Conservation (phyloP, 2,888 invertebrate genomes). For the Diaperis boleti region DNA sequence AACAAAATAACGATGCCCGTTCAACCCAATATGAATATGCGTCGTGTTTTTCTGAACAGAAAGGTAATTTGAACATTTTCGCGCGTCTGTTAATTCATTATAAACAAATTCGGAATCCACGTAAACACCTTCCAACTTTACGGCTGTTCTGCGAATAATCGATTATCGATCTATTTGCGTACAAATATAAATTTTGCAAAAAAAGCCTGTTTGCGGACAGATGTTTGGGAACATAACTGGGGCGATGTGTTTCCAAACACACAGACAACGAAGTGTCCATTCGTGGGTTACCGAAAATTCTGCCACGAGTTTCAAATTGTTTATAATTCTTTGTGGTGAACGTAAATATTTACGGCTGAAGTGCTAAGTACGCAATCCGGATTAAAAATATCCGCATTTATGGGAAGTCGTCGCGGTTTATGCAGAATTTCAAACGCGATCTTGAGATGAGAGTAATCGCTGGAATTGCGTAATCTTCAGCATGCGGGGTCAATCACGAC, state of each 20-base stretch:
- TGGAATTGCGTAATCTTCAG: conserved; percentile 10
- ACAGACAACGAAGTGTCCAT: background rate
- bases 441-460: conserved; percentile 3
- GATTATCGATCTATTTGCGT: background rate
- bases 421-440: background rate
- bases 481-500: conserved; percentile 3
- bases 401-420: background rate
- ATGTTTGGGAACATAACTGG: background rate
- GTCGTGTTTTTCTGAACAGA: conserved; percentile 59
- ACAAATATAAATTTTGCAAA: too few species aligned
- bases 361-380: conserved; percentile 27
- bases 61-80: conserved; percentile 54
- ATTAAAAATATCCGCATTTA: conserved; percentile 29
- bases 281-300: background rate
- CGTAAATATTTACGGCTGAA: conserved; percentile 28
- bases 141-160: background rate
- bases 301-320: conserved; percentile 10
- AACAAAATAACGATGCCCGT: conserved; percentile 62
- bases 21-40: conserved; percentile 60
- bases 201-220: background rate
- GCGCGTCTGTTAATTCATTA: conserved; percentile 3
- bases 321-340: conserved; percentile 1
- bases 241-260: background rate
- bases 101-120: background rate
- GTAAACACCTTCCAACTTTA: conserved; percentile 5